Percentiles rank a stretch among this genome's conserved stretches.
These are phyloP conservation scores for Hyles vespertilio DNA, from an alignment of 1,140 invertebrate genomes.

Conservation along the genomic window DNA sequence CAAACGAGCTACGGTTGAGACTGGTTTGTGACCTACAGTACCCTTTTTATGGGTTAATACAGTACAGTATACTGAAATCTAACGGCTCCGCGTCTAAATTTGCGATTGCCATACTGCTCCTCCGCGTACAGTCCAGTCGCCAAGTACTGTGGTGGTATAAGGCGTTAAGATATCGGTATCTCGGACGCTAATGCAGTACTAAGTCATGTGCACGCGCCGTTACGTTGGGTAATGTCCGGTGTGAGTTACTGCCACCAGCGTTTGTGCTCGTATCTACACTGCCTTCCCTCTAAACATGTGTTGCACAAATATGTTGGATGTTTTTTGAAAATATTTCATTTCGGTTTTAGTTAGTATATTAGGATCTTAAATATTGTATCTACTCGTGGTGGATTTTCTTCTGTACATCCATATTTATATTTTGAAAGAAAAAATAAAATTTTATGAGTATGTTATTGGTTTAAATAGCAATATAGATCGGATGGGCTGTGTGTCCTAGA, in stretches of 20 bases:
- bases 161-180: slow-evolving; percentile 58
- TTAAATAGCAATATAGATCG: too few species aligned
- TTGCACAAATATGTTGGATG: background rate
- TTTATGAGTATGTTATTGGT: too few species aligned
- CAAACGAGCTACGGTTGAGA: too few species aligned
- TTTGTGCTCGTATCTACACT: slow-evolving; percentile 12
- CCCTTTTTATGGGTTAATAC: too few species aligned
- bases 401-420: too few species aligned
- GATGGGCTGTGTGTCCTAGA: too few species aligned
- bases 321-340: background rate
- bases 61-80: too few species aligned
- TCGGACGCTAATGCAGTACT: slow-evolving; percentile 55
- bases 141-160: slow-evolving; percentile 19
- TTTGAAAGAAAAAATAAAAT: too few species aligned
- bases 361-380: too few species aligned
- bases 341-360: background rate
- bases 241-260: slow-evolving; percentile 16
- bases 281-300: slow-evolving; percentile 7
- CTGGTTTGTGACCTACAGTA: too few species aligned
- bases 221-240: slow-evolving; percentile 43
- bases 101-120: slow-evolving; percentile 4
- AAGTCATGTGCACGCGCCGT: slow-evolving; percentile 62
- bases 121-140: background rate
- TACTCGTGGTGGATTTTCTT: too few species aligned
- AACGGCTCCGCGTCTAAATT: too few species aligned